Evolutionary conservation across 64 coral and sea anemone genomes (phyloP), one percentile per base, ranked within the genome.

Genomic region (Actinia tenebrosa): DNA sequence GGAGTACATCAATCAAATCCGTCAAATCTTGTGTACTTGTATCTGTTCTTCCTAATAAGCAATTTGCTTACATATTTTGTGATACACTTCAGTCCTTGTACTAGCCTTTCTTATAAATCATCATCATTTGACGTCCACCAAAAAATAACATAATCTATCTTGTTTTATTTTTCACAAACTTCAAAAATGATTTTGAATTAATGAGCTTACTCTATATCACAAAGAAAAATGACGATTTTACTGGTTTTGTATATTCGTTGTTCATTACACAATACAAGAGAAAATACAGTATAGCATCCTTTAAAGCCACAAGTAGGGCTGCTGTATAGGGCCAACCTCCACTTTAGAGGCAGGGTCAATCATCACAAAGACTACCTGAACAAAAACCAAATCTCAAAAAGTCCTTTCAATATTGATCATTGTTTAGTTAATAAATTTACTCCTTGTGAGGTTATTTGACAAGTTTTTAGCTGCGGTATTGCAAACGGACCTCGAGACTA

Each of bases 401-500:
- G 10, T 20, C 63, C 22, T 66, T 66, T 66, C 63, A 66, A 75
- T 75, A 75, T 75, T 75, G 25, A 30, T 14, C 23, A 42, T 75
- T 75, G 69, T 75, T 75, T 75, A 30, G n/a, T 75, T 75, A 75
- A 75, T 75, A 30, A 75, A 75, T 75, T 13, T 42, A 75, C 22
- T 75, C 69, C 14, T 43, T 10, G 23, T 27, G 69, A 75, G 69
- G 25, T 14, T n/a, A 27, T 75, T 75, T 75, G 69, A 75, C 69
- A 42, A 27, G 69, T 75, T 75, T 42, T 5, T 13, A 75, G 69
- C 25, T 14, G 5, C 11, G 42, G 25, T 75, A 75, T 75, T 75
- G n/a, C 25, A 15, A 75, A 42, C 11, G 66, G 23, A 6, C 66
- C 23, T 27, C 25, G n/a, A 71, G 66, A 64, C 16, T 64, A 16